Base-by-base conservation (phyloP, 2,888 invertebrate genomes). In the Polyploca ridens region DNA sequence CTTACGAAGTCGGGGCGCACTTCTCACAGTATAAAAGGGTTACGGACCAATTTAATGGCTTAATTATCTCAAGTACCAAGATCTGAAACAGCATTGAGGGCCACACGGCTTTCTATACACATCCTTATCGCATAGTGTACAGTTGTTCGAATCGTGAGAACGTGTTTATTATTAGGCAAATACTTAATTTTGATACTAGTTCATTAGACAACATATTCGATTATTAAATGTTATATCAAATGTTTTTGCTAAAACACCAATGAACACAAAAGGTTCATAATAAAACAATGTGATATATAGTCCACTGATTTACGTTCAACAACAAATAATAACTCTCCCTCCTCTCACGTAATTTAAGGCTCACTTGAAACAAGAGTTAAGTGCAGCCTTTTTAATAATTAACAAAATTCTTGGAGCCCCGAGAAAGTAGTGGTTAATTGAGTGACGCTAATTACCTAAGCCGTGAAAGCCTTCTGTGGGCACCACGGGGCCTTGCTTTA, bases 301-400 rank as follows among this genome's bases (percentile, higher is more conserved):
- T 59, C 58, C 6, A 2, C 33, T 8, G 14, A 14, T 19, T 46
- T 49, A 46, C 54, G n/a, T 57, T 35, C 33, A 60, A 63, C 8
- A 64, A 63, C 44, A 64, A 63, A 64, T 59, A 64, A 44, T 59
- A 41, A 33, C 16, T 58, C 33, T 69, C 62, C 62, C 66, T 62
- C 63, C 38, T 65, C 64, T 69, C 38, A 66, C 71, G 70, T 80
- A 79, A 79, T 82, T 78, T 76, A 76, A 74, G 75, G 70, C 67
- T 69, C 71, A 73, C 78, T 76, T 69, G 71, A 78, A 72, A 69
- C 77, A 75, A 72, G 76, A 84, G 82, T 88, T 89, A 88, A 92
- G 93, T 91, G 93, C 91, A 90, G 88, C 90, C 91, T 90, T 90
- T 91, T 94, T 91, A 93, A 93, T 92, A 87, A 93, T 93, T 92